Base-by-base conservation (phyloP, 2,113 vertebrate species). In the Corvus hawaiiensis region DNA sequence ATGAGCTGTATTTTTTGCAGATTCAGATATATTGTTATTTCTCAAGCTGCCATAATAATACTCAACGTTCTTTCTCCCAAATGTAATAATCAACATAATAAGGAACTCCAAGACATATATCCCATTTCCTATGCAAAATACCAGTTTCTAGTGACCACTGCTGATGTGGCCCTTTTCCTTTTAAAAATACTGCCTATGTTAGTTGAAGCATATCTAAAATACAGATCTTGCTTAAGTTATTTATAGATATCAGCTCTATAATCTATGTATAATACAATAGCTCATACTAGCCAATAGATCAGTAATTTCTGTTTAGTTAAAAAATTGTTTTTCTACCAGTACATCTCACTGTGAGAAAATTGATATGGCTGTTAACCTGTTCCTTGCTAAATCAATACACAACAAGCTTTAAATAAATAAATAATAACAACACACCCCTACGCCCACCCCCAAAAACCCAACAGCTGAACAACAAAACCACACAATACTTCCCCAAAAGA, bases 231-330 rank as follows among this genome's bases (percentile, higher is more conserved):
- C 23, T 37, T 64, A 14, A 73, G 24, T 71, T 90, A 49, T 86
- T 90, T 73, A 52, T 80, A 68, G 43, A 52, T 62, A 59, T 67
- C 58, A 87, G 14, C 58, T 67, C 23, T 87, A 19, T 93, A 74
- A 77, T 95, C 64, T 75, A 11, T 61, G 19, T 67, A 14, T 61
- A 75, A 32, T 75, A 52, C 64, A 86, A 33, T 64, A 75, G 32
- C 20, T 78, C n/a, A 33, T 81, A 63, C 72, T 44, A 89, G 61
- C 62, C 66, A 58, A 81, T 67, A 68, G 41, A 84, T 90, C 66
- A 61, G 68, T 90, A 39, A 95, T 92, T 95, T 91, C 39, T 92
- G 76, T 92, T 96, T 86, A 81, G 87, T 90, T 96, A 80, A 58
- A 92, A 82, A 91, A 66, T 46, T 80, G 35, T 30, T 93, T 92